Percentiles rank a stretch among this genome's conserved stretches.
These are phyloP conservation scores for Dryobotodes eremita DNA, from an alignment of 2,888 invertebrate species.

Conservation along the genomic window DNA sequence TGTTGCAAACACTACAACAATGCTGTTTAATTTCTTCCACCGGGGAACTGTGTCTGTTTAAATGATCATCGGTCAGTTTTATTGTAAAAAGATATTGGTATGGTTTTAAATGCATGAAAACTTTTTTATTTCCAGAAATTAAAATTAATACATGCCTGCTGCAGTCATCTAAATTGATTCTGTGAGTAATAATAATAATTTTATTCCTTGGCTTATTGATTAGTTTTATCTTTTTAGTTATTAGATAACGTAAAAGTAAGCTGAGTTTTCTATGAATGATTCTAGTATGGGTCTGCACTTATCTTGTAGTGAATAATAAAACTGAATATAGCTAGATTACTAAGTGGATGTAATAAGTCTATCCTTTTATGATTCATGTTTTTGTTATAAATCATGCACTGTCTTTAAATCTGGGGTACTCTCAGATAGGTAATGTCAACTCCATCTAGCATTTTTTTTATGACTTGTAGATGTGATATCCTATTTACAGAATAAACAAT, in stretches of 20 bases:
- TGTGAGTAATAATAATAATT: conserved; percentile 71
- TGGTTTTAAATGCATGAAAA: background rate
- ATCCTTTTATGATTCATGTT: background rate
- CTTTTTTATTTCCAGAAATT: conserved; percentile 65
- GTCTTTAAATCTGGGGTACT: background rate
- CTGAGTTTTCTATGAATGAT: background rate
- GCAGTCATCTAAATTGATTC: conserved; percentile 74
- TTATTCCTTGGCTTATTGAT: conserved; percentile 22
- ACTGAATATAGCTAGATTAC: conserved; percentile 2
- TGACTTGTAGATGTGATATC: background rate
- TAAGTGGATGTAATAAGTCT: conserved; percentile 8
- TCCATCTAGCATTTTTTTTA: background rate
- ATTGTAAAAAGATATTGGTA: background rate
- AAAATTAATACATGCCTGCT: conserved; percentile 61
- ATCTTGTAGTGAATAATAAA: conserved; percentile 18
- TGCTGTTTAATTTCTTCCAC: conserved; percentile 27
- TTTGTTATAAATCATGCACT: background rate
- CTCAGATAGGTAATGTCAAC: background rate
- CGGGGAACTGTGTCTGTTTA: background rate
- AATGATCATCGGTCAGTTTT: background rate
- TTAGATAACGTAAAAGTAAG: conserved; percentile 5
- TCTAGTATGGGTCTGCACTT: background rate
- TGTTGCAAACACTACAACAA: conserved; percentile 16
- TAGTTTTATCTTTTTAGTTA: conserved; percentile 21
- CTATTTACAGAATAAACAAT: background rate